These are phyloP conservation scores for Apodemus sylvaticus DNA, from an alignment of 2,113 vertebrate species.

Conservation along the genomic window DNA sequence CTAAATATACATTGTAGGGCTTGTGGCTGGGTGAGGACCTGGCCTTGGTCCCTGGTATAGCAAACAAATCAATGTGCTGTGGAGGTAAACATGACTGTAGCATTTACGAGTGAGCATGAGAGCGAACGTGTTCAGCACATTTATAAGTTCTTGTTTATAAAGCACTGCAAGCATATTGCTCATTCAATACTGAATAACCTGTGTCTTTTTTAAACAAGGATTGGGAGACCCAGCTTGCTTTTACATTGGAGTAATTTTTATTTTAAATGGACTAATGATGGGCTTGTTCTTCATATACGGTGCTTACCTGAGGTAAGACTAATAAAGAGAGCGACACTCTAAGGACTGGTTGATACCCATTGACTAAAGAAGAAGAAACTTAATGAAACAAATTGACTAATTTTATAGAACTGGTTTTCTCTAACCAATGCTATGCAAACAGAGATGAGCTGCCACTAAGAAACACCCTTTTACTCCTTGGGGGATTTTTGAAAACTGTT, in stretches of 20 bases:
- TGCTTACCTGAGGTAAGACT: constrained; percentile 93
- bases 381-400: background rate
- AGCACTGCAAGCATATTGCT: background rate
- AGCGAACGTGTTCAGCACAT: background rate
- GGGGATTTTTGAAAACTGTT: background rate
- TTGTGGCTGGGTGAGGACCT: background rate
- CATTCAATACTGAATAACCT: constrained; percentile 38
- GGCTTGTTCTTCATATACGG: constrained; percentile 96
- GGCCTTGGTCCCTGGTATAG: background rate
- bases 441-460: background rate
- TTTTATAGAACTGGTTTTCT: background rate
- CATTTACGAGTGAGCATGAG: background rate
- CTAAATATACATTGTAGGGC: background rate
- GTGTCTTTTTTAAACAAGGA: constrained; percentile 85
- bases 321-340: background rate
- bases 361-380: constrained; percentile 24
- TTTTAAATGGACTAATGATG: constrained; percentile 97
- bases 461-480: background rate
- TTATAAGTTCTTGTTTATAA: constrained; percentile 7
- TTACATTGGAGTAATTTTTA: constrained; percentile 95
- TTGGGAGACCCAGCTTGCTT: constrained; percentile 97
- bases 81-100: background rate
- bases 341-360: background rate
- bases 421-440: background rate
- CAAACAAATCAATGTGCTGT: background rate